These are phyloP conservation scores for Agrochola macilenta DNA, from an alignment of 2,888 invertebrate species.

Conservation along the genomic window DNA sequence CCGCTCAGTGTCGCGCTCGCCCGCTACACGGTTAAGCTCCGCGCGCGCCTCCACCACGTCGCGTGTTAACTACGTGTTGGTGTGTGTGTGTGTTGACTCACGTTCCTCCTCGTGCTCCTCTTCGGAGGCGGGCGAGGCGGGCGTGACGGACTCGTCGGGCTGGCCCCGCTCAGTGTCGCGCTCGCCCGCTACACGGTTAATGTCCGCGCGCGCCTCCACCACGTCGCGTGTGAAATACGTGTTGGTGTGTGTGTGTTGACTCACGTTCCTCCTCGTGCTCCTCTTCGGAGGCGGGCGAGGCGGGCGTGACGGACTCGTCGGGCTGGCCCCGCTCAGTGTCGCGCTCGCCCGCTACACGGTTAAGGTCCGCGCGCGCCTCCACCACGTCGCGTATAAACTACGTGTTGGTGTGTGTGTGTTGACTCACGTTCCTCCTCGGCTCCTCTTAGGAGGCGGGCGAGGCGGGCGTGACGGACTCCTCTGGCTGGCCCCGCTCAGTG, in stretches of 20 bases:
- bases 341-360: slow-evolving; percentile 84
- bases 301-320: slow-evolving; percentile 75
- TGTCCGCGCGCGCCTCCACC: slow-evolving; percentile 45
- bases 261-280: slow-evolving; percentile 73
- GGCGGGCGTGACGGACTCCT: slow-evolving; percentile 75
- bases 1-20: slow-evolving; percentile 73
- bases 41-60: background rate
- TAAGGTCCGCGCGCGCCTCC: slow-evolving; percentile 93
- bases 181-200: slow-evolving; percentile 87
- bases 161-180: slow-evolving; percentile 68
- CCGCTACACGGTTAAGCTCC: slow-evolving; percentile 86
- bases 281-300: slow-evolving; percentile 69
- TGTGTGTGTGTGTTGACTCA: slow-evolving; percentile 50
- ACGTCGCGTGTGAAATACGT: background rate
- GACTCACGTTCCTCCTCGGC: slow-evolving; percentile 71
- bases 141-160: slow-evolving; percentile 73
- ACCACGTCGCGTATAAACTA: slow-evolving; percentile 93
- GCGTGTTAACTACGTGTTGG: background rate
- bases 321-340: slow-evolving; percentile 68
- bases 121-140: slow-evolving; percentile 68
- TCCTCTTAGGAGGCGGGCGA: slow-evolving; percentile 70
- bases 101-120: slow-evolving; percentile 75
- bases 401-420: background rate
- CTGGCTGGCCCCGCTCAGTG: slow-evolving; percentile 64
- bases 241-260: slow-evolving; percentile 33